Evolutionary conservation across 2,113 vertebrate genomes (phyloP).

Genomic region (Origma solitaria): DNA sequence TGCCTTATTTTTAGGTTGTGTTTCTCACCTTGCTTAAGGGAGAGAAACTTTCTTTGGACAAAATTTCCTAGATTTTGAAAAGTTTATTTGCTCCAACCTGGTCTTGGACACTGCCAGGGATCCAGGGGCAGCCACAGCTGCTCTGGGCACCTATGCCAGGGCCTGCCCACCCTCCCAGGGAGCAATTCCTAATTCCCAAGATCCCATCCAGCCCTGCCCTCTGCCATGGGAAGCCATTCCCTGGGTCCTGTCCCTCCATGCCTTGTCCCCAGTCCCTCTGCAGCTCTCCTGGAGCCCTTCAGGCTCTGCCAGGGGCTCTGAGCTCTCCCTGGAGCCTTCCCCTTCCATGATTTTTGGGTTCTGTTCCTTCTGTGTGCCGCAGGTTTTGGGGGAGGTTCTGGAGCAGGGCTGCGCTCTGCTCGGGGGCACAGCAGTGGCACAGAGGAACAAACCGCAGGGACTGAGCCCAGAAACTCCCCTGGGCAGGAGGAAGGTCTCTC

Average conservation of each 20-base stretch:
- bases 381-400: neutral
- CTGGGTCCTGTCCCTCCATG: neutral
- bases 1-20: neutral
- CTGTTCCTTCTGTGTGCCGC: neutral
- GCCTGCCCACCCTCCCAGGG: neutral
- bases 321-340: neutral
- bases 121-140: neutral
- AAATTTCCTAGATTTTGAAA: neutral
- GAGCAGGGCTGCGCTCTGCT: neutral
- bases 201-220: neutral
- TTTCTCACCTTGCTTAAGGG: neutral
- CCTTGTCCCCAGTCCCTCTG: neutral
- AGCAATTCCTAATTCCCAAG: neutral
- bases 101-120: neutral
- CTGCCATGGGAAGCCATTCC: neutral
- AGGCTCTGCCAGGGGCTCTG: fast-evolving
- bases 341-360: neutral
- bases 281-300: neutral
- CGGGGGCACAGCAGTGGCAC: too few relatives aligned
- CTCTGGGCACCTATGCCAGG: too few relatives aligned
- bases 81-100: neutral
- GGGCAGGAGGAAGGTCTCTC: too few relatives aligned
- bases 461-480: neutral
- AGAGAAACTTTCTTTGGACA: neutral
- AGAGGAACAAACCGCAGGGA: neutral